A percentile compares a stretch with the other conserved stretches of the same genome.
These are phyloP conservation scores for Lynx canadensis DNA, from an alignment of 2,113 vertebrate species.

Conservation along the genomic window DNA sequence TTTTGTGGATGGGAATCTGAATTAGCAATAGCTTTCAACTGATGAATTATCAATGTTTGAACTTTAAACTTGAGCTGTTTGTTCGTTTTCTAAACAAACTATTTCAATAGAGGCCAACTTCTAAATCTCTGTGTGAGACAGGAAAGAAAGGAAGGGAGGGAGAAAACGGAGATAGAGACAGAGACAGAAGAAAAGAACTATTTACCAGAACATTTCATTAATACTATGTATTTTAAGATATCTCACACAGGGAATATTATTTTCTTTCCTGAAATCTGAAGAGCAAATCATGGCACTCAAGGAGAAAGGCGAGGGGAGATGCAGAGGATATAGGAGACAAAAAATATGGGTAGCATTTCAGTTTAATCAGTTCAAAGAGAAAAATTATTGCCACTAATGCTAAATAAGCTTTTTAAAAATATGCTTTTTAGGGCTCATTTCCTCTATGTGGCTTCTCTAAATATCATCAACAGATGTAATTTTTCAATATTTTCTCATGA, in stretches of 20 bases:
- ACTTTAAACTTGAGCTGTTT: background rate
- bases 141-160: background rate
- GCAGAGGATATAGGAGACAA: background rate
- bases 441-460: background rate
- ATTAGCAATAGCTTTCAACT: background rate
- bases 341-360: background rate
- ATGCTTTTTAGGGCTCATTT: background rate
- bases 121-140: constrained; percentile 1
- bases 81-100: background rate
- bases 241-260: background rate
- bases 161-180: background rate
- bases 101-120: background rate
- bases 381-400: background rate
- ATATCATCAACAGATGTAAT: background rate
- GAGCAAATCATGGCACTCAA: background rate
- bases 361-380: background rate
- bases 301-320: background rate
- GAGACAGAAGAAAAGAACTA: background rate
- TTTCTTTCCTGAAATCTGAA: background rate
- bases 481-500: background rate
- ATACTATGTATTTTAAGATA: constrained; percentile 13
- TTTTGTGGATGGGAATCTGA: background rate
- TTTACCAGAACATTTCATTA: background rate
- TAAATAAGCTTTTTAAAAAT: background rate
- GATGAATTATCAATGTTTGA: background rate